Evolutionary conservation across 2,888 invertebrate genomes (phyloP).

Genomic region (Drosophila austrosaltans): DNA sequence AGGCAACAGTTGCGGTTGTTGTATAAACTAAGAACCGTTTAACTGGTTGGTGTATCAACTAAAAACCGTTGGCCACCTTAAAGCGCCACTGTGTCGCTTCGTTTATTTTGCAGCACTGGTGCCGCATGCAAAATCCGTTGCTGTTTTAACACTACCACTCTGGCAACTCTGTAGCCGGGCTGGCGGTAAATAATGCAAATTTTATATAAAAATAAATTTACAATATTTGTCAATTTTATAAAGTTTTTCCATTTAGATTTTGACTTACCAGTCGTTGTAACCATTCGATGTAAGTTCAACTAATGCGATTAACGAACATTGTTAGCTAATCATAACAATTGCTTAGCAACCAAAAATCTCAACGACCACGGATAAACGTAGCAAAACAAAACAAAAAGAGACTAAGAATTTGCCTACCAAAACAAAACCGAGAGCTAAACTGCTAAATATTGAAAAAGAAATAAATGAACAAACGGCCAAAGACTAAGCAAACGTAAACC

Average conservation of each 20-base stretch:
- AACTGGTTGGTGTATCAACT: constrained; percentile 27
- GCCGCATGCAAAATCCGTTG: constrained; percentile 15
- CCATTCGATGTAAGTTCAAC: not conserved
- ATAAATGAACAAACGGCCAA: too few species aligned
- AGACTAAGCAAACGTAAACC: too few species aligned
- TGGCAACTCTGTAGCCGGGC: constrained; percentile 7
- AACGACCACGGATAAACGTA: too few species aligned
- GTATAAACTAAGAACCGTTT: constrained; percentile 18
- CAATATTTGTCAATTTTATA: not conserved
- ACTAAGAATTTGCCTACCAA: too few species aligned
- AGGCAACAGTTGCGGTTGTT: constrained; percentile 26
- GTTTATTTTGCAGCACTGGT: not conserved
- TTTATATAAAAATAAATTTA: constrained; percentile 24
- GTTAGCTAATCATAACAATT: not conserved
- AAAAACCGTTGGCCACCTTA: not conserved
- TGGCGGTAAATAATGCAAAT: constrained; percentile 35
- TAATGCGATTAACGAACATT: not conserved
- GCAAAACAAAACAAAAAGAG: too few species aligned
- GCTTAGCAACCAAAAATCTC: not conserved
- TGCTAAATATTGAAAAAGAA: too few species aligned
- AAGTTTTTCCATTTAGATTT: not conserved
- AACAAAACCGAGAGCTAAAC: too few species aligned
- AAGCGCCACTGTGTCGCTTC: not conserved
- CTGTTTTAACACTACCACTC: constrained; percentile 18
- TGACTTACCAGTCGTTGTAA: constrained; percentile 36